A percentile compares a stretch with the other conserved stretches of the same genome.
These are phyloP conservation scores for Graptemys geographica DNA, from an alignment of 2,797 vertebrate species.

Conservation along the genomic window DNA sequence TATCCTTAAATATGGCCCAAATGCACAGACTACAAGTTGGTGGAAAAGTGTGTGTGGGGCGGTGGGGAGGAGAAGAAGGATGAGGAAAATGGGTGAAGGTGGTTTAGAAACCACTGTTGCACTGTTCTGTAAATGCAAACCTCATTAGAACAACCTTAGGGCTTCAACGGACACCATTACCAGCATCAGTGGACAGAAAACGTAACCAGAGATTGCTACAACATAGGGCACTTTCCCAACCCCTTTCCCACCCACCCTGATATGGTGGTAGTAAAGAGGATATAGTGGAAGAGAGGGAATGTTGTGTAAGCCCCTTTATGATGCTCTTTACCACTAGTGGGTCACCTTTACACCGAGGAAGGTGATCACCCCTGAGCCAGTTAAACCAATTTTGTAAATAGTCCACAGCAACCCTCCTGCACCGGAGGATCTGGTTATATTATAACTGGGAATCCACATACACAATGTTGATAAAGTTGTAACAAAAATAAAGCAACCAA, in stretches of 20 bases:
- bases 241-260: no score
- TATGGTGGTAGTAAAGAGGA: no score
- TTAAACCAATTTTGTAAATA: neutral
- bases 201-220: accelerated
- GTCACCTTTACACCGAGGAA: neutral
- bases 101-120: neutral
- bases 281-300: neutral
- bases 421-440: neutral
- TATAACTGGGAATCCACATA: neutral
- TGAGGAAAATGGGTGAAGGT: neutral
- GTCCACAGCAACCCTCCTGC: neutral
- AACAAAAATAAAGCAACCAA: neutral
- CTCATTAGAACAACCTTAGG: neutral
- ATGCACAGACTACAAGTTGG: neutral
- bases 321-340: neutral
- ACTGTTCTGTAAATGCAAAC: neutral
- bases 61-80: neutral
- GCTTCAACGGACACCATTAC: neutral
- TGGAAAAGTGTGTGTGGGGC: no score
- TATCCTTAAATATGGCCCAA: neutral
- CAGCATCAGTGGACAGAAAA: neutral
- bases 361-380: neutral
- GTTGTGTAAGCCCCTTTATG: neutral
- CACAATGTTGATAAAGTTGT: neutral
- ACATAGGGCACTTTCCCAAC: neutral